Evolutionary conservation across 1,140 invertebrate species (phyloP).

Genomic region (Drosophila rufa): DNA sequence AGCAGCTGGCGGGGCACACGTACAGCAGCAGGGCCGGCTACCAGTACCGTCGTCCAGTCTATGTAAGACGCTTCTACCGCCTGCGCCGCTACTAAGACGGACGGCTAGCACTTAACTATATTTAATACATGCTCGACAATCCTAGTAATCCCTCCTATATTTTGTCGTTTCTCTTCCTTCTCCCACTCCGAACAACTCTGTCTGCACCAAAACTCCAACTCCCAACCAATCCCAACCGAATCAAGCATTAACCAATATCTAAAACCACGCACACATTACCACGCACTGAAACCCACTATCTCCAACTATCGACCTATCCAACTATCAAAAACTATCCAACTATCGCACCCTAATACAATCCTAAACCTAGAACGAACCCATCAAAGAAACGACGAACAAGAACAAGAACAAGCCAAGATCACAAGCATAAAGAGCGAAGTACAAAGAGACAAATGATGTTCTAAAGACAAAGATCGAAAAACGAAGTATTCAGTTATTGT

Average conservation of each 20-base stretch:
- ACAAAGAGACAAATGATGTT: slow-evolving; percentile 83
- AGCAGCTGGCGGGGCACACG: slow-evolving; percentile 64
- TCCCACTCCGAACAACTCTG: slow-evolving; percentile 41
- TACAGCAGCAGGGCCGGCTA: slow-evolving; percentile 73
- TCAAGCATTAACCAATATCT: slow-evolving; percentile 65
- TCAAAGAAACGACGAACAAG: slow-evolving; percentile 50
- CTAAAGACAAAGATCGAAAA: slow-evolving; percentile 55
- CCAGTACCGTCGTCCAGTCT: slow-evolving; percentile 80
- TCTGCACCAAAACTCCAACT: slow-evolving; percentile 36
- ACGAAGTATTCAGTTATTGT: slow-evolving; percentile 74
- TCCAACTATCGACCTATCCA: slow-evolving; percentile 30
- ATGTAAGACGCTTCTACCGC: slow-evolving; percentile 80
- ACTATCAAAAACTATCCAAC: slow-evolving; percentile 52
- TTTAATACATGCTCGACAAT: slow-evolving; percentile 69
- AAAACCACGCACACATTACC: slow-evolving; percentile 53
- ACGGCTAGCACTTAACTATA: slow-evolving; percentile 63
- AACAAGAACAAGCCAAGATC: slow-evolving; percentile 43
- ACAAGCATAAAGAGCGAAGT: slow-evolving; percentile 73
- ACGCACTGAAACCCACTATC: slow-evolving; percentile 43
- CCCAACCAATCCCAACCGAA: slow-evolving; percentile 27
- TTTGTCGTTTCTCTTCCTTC: slow-evolving; percentile 64
- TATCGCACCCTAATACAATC: slow-evolving; percentile 59
- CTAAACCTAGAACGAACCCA: slow-evolving; percentile 46
- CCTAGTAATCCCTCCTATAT: slow-evolving; percentile 40
- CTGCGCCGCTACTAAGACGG: slow-evolving; percentile 77